phyloP scores from a whole-genome alignment of 2,113 vertebrate species.

The Hiodon tergisus region DNA sequence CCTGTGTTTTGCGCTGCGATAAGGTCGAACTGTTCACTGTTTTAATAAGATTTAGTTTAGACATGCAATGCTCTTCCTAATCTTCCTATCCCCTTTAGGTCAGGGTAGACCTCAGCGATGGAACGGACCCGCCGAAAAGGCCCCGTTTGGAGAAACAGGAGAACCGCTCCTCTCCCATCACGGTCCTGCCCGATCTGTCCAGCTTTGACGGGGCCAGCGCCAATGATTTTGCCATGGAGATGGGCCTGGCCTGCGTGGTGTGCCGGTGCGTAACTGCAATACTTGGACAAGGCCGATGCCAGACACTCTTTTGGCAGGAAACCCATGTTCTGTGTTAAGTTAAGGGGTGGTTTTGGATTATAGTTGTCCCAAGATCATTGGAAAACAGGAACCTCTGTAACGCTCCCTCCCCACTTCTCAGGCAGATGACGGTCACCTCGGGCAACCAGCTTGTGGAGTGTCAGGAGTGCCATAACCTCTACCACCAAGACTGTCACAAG shows the following conservation, averaged over 20 bases:
- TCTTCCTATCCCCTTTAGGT: conserved; percentile 52
- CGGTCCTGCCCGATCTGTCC: conserved; percentile 77
- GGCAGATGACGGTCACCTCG: conserved; percentile 95
- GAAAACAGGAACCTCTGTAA: background rate
- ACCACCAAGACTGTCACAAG: conserved; percentile 98
- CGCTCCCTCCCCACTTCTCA: conserved; percentile 37
- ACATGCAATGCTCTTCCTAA: background rate
- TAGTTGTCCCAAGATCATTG: background rate
- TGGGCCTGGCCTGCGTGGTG: conserved; percentile 94
- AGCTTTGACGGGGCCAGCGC: conserved; percentile 93
- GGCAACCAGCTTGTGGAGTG: conserved; percentile 97
- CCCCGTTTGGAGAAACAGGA: conserved; percentile 84
- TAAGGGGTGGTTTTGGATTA: background rate
- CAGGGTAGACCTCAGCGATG: conserved; percentile 73
- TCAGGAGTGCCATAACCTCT: conserved; percentile 97
- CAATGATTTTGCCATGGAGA: conserved; percentile 97
- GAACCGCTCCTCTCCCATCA: conserved; percentile 79
- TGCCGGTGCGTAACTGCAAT: conserved; percentile 70
- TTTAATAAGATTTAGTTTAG: background rate
- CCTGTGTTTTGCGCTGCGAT: background rate
- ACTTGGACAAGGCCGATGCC: too few species aligned
- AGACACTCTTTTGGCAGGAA: background rate
- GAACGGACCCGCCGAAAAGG: conserved; percentile 79
- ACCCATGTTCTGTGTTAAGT: background rate
- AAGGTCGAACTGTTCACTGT: background rate